Evolutionary conservation across 2,797 vertebrate genomes (phyloP).

Genomic region (Coracias cyanogaster): DNA sequence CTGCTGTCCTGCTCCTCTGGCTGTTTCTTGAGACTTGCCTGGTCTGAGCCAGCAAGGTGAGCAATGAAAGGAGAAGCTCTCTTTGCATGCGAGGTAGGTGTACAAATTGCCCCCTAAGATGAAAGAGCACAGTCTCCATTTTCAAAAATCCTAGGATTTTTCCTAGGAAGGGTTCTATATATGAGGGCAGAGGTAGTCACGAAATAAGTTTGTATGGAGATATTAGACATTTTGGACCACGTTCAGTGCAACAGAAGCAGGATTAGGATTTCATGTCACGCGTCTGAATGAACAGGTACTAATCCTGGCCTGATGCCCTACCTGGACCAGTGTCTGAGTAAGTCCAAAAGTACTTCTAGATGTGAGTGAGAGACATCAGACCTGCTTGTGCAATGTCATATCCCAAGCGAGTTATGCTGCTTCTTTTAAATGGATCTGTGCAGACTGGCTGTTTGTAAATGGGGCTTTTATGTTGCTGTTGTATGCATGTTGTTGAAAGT

Average conservation of each 20-base stretch:
- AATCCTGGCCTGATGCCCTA: neutral
- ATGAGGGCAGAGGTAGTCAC: neutral
- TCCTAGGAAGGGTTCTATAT: neutral
- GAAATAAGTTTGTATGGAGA: neutral
- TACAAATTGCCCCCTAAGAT: neutral
- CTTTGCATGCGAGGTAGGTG: neutral
- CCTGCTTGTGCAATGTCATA: neutral
- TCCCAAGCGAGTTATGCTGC: neutral
- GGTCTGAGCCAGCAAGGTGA: neutral
- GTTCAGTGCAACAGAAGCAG: neutral
- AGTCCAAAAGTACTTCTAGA: neutral
- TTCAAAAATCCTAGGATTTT: neutral
- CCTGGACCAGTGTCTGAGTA: neutral
- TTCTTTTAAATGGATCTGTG: neutral
- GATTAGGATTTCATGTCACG: neutral
- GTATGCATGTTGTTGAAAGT: neutral
- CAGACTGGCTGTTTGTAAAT: neutral
- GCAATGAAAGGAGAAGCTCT: neutral
- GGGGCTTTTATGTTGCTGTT: neutral
- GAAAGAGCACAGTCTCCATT: fast-evolving
- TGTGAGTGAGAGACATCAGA: neutral
- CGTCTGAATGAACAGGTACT: neutral
- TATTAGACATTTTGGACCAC: neutral
- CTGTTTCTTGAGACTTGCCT: neutral
- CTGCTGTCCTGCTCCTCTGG: neutral